Conservation (phyloP, 2,888 invertebrate genomes). For the Hypercompe scribonia region DNA sequence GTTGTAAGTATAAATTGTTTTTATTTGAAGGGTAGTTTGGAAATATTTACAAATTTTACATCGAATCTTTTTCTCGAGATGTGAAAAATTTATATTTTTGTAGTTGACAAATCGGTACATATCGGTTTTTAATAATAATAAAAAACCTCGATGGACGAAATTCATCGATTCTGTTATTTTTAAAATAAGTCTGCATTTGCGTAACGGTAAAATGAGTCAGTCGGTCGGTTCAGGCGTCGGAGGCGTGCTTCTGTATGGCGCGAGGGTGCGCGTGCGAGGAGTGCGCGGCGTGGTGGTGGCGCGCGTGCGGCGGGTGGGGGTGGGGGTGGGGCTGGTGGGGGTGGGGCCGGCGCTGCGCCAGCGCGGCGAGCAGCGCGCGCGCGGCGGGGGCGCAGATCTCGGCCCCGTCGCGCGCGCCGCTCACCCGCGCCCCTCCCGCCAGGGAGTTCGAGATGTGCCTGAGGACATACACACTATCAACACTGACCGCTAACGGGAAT, state of each 20-base stretch:
- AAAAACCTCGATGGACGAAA: too few species aligned
- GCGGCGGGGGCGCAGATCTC: conserved; percentile 74
- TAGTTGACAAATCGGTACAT: too few species aligned
- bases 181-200: too few species aligned
- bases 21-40: too few species aligned
- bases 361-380: conserved; percentile 66
- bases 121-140: too few species aligned
- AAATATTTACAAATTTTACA: too few species aligned
- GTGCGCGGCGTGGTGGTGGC: neutral
- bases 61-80: too few species aligned
- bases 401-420: conserved; percentile 87
- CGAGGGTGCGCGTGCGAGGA: neutral
- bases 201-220: neutral
- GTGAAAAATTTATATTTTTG: too few species aligned
- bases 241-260: too few species aligned
- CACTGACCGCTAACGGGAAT: too few species aligned
- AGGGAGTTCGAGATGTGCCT: conserved; percentile 86
- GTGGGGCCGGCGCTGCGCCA: conserved; percentile 26
- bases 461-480: conserved; percentile 7
- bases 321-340: conserved; percentile 25
- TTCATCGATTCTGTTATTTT: too few species aligned
- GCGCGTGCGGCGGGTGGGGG: conserved; percentile 27
- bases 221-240: conserved; percentile 19
- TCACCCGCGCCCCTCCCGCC: conserved; percentile 85
- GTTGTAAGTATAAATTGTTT: too few species aligned